These are phyloP conservation scores for Cheumatopsyche charites DNA, from an alignment of 1,140 invertebrate species.

Conservation along the genomic window DNA sequence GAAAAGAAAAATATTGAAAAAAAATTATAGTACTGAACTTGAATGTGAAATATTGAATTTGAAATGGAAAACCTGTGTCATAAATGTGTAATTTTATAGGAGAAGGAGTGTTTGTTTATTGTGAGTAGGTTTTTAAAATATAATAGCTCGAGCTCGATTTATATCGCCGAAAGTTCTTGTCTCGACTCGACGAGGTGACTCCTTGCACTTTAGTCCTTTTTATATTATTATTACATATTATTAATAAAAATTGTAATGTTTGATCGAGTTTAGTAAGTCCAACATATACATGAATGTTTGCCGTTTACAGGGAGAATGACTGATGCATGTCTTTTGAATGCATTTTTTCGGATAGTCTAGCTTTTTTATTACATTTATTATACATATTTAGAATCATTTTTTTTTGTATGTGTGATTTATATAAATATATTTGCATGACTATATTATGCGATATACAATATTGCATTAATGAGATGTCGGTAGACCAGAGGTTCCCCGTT, in stretches of 20 bases:
- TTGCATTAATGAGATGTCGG: conserved; percentile 20
- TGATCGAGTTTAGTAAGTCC: conserved; percentile 1
- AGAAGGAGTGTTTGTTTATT: conserved; percentile 39
- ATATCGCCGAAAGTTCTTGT: conserved; percentile 48
- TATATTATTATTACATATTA: conserved; percentile 43
- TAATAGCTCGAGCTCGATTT: conserved; percentile 27
- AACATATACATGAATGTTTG: conserved; percentile 30
- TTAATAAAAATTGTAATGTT: conserved; percentile 31
- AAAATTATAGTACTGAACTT: no score
- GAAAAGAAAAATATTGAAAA: no score
- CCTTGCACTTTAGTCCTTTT: conserved; percentile 46
- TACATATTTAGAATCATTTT: not conserved
- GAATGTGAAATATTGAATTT: no score
- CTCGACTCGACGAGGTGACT: conserved; percentile 35
- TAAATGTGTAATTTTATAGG: conserved; percentile 44
- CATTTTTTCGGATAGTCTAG: conserved; percentile 39
- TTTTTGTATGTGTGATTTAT: conserved; percentile 29
- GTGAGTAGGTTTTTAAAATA: conserved; percentile 15
- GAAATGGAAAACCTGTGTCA: conserved; percentile 28
- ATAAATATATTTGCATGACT: conserved; percentile 16
- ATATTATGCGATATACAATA: conserved; percentile 30
- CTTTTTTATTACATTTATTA: conserved; percentile 26
- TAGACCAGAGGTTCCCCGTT: conserved; percentile 23
- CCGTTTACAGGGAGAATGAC: conserved; percentile 37
- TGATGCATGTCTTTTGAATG: conserved; percentile 36